These are phyloP conservation scores for Talpa occidentalis DNA, from an alignment of 2,113 vertebrate genomes.

Conservation along the genomic window DNA sequence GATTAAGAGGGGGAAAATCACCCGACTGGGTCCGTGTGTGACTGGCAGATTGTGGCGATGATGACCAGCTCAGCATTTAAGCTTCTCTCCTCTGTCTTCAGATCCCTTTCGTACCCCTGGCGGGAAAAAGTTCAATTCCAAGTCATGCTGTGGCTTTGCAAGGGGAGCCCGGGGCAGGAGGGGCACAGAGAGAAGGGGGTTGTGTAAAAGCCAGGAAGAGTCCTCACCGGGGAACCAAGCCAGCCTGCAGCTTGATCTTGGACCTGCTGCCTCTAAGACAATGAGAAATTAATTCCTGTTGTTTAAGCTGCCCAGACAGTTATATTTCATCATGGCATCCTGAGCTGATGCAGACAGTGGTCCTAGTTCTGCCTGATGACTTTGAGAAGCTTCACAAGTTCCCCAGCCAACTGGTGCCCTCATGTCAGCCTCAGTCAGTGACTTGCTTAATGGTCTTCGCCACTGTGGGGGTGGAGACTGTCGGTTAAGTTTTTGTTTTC, in stretches of 20 bases:
- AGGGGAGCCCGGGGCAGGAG: too few relatives aligned
- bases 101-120: conserved; percentile 41
- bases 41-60: conserved; percentile 57
- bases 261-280: neutral
- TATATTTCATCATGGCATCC: neutral
- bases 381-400: neutral
- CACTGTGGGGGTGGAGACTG: neutral
- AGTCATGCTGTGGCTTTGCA: neutral
- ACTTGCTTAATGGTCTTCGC: neutral
- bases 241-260: neutral
- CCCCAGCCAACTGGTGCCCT: neutral
- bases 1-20: conserved; percentile 75
- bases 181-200: too few relatives aligned
- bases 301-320: rapidly evolving
- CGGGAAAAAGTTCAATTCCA: conserved; percentile 61
- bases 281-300: neutral
- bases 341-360: neutral
- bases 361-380: rapidly evolving
- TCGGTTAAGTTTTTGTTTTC: neutral
- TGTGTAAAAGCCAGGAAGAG: neutral
- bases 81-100: conserved; percentile 48
- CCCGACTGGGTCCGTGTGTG: neutral
- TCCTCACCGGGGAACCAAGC: neutral
- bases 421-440: rapidly evolving
- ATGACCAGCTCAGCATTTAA: conserved; percentile 73